These are phyloP conservation scores for Gallinago nigripennis DNA, from an alignment of 2,797 vertebrate species.

Conservation along the genomic window DNA sequence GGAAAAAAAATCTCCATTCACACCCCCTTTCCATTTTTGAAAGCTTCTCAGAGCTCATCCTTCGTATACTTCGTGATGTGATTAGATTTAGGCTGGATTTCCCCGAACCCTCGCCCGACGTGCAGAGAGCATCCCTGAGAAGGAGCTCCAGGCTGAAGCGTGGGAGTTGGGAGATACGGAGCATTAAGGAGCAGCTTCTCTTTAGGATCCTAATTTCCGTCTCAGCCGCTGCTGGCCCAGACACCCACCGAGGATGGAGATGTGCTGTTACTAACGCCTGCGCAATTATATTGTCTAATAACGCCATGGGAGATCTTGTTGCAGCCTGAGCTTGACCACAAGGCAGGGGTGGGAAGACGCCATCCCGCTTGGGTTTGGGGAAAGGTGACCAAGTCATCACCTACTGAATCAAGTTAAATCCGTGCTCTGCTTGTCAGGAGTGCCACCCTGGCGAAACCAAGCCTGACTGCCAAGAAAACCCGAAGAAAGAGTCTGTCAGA, in stretches of 20 bases:
- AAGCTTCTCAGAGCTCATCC: neutral
- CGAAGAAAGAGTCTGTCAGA: neutral
- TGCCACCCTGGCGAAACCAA: neutral
- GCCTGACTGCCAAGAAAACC: neutral
- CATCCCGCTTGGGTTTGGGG: neutral
- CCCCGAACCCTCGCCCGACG: constrained; percentile 58
- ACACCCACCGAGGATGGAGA: neutral
- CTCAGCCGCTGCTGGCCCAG: neutral
- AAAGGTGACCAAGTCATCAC: neutral
- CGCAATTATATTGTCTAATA: neutral
- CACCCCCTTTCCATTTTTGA: neutral
- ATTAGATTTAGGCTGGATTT: constrained; percentile 69
- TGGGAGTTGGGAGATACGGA: constrained; percentile 32
- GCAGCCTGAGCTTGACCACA: neutral
- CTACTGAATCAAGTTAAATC: neutral
- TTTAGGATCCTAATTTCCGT: constrained; percentile 3
- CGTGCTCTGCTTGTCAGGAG: fast-evolving
- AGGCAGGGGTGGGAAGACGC: neutral
- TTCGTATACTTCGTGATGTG: neutral
- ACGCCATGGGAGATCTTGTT: fast-evolving
- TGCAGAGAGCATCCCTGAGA: constrained; percentile 54
- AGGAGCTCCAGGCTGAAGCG: constrained; percentile 26
- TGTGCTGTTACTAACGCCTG: neutral
- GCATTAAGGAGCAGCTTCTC: constrained; percentile 31
- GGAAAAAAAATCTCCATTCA: constrained; percentile 9